A percentile compares a stretch with the other conserved stretches of the same genome.
Conservation (phyloP, 2,888 invertebrate species). For the Xestia c-nigrum region DNA sequence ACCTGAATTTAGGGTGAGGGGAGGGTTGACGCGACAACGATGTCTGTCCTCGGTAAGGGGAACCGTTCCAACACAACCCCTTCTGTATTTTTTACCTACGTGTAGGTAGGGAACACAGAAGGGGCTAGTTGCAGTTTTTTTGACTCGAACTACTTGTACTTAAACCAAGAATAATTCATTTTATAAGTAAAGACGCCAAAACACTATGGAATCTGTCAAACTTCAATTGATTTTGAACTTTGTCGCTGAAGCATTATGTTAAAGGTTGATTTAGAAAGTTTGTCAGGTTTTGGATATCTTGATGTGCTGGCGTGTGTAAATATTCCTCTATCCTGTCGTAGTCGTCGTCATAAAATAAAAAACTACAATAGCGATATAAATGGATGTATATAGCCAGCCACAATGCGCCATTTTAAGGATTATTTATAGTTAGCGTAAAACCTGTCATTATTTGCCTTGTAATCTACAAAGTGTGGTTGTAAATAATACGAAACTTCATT, state of each 20-base stretch:
- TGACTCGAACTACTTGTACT: background rate
- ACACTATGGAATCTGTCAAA: no score
- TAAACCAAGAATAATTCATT: background rate
- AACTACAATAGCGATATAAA: background rate
- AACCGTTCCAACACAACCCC: background rate
- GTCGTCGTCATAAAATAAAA: background rate
- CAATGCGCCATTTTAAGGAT: constrained; percentile 34
- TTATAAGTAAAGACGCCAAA: background rate
- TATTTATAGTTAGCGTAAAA: constrained; percentile 35
- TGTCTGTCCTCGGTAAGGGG: background rate
- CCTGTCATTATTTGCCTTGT: constrained; percentile 41
- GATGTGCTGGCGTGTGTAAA: background rate
- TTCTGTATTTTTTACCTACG: background rate
- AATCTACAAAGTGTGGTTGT: constrained; percentile 30
- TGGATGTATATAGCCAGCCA: background rate
- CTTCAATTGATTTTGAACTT: no score
- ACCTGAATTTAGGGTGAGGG: constrained; percentile 2
- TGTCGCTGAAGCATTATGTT: no score
- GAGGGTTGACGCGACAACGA: background rate
- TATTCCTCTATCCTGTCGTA: background rate
- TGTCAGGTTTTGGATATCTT: no score
- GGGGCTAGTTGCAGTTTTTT: background rate
- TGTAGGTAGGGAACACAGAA: background rate
- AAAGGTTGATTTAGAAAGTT: no score
- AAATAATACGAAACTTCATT: constrained; percentile 52